Evolutionary conservation across 2,113 vertebrate species (phyloP).

Genomic region (Phrynosoma platyrhinos): DNA sequence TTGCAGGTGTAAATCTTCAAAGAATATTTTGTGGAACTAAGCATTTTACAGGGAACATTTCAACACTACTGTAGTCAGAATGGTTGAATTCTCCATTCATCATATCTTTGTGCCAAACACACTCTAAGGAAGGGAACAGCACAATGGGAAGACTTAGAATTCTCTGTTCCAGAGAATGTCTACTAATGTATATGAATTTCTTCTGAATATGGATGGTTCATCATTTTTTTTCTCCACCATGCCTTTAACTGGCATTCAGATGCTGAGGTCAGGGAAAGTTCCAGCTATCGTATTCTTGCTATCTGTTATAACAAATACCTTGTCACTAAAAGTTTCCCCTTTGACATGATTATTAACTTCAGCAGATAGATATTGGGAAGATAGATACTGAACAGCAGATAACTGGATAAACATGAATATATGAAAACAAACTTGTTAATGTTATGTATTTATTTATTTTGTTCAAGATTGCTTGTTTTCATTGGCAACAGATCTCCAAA

Average conservation of each 20-base stretch:
- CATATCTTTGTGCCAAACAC: not conserved
- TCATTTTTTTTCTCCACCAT: not conserved
- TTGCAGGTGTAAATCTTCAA: not conserved
- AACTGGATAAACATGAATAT: not conserved
- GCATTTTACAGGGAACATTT: not conserved
- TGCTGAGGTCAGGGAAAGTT: too few relatives aligned
- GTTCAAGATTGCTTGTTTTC: not conserved
- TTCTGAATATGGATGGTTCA: not conserved
- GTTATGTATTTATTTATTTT: too few relatives aligned
- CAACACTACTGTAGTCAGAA: not conserved
- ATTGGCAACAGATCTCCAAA: too few relatives aligned
- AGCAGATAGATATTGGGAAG: too few relatives aligned
- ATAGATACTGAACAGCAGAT: not conserved
- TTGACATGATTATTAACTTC: too few relatives aligned
- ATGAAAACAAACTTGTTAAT: not conserved
- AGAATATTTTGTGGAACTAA: not conserved
- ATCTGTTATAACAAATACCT: not conserved
- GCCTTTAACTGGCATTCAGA: too few relatives aligned
- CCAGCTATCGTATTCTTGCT: too few relatives aligned
- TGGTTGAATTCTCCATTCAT: conserved; percentile 17
- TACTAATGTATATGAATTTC: not conserved
- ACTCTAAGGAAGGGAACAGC: not conserved
- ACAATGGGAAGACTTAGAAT: not conserved
- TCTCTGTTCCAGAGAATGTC: not conserved
- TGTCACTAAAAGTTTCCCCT: too few relatives aligned